These are phyloP conservation scores for Corvus moneduloides DNA, from an alignment of 2,113 vertebrate genomes.

Conservation along the genomic window DNA sequence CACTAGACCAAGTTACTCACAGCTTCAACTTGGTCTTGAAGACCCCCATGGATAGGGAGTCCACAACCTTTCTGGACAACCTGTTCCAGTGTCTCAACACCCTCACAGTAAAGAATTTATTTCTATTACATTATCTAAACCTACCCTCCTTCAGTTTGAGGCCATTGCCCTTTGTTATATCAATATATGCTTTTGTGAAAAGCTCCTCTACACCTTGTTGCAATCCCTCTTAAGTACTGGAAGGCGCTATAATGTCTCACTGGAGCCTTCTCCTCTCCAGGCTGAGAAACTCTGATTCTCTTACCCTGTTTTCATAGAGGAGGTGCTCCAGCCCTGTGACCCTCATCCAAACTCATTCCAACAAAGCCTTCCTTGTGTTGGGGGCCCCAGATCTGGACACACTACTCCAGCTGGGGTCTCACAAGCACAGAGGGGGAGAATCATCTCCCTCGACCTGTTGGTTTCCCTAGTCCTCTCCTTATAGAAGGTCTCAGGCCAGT, in stretches of 20 bases:
- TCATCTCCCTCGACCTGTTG: accelerated
- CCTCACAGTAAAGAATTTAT: not conserved
- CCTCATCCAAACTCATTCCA: not conserved
- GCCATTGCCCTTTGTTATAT: not conserved
- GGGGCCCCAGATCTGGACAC: not conserved
- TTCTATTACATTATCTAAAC: not conserved
- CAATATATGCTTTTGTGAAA: not conserved
- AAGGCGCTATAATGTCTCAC: not conserved
- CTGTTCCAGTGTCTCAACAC: not conserved
- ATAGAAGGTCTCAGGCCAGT: not conserved
- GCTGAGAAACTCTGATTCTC: not conserved
- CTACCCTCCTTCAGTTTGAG: not conserved
- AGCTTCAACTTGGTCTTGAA: not conserved
- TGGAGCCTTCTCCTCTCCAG: not conserved
- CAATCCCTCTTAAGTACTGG: not conserved
- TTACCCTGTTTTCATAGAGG: not conserved
- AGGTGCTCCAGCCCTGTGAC: not conserved
- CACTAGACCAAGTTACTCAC: not conserved
- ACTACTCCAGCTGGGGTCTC: not conserved
- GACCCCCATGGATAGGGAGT: not conserved
- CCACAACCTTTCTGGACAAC: not conserved
- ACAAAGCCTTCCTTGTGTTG: not conserved
- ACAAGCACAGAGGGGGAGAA: not conserved
- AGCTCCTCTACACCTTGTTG: not conserved
- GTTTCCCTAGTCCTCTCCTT: not conserved